These are phyloP conservation scores for Caenorhabditis zanzibari DNA, from an alignment of 2,888 invertebrate genomes.

Conservation along the genomic window DNA sequence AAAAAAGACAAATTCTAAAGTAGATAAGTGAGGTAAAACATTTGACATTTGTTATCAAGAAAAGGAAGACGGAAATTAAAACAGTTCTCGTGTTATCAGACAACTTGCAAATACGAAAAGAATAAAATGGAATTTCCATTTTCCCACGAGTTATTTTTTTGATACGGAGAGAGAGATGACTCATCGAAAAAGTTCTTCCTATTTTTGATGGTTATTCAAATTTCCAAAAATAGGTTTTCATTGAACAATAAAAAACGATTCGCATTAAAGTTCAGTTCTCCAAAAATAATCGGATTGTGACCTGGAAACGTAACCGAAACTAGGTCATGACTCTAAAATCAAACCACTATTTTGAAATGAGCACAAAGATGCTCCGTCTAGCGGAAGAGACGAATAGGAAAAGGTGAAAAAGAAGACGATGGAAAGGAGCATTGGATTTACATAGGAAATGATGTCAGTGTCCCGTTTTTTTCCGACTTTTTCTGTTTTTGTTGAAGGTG, in stretches of 20 bases:
- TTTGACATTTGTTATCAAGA: not conserved
- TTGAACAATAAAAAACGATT: not conserved
- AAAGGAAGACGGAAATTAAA: not conserved
- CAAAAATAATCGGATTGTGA: not conserved
- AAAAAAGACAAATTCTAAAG: too few relatives aligned
- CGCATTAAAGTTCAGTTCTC: too few relatives aligned
- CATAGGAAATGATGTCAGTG: slow-evolving; percentile 41
- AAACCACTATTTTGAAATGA: not conserved
- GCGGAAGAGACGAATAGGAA: slow-evolving; percentile 5
- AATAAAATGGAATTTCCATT: not conserved
- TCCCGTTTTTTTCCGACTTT: not conserved
- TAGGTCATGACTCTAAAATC: not conserved
- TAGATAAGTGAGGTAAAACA: too few relatives aligned
- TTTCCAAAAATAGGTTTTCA: not conserved
- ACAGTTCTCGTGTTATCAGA: slow-evolving; percentile 1
- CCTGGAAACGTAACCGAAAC: not conserved
- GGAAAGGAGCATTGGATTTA: slow-evolving; percentile 36
- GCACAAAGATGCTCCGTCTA: not conserved
- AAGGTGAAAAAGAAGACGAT: not conserved
- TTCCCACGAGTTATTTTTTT: slow-evolving; percentile 18
- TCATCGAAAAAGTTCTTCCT: not conserved
- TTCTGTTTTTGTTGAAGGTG: not conserved
- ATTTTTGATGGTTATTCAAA: not conserved
- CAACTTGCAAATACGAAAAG: not conserved
- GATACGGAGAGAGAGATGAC: not conserved